These are phyloP conservation scores for Anniella stebbinsi DNA, from an alignment of 2,797 vertebrate species.

Conservation along the genomic window DNA sequence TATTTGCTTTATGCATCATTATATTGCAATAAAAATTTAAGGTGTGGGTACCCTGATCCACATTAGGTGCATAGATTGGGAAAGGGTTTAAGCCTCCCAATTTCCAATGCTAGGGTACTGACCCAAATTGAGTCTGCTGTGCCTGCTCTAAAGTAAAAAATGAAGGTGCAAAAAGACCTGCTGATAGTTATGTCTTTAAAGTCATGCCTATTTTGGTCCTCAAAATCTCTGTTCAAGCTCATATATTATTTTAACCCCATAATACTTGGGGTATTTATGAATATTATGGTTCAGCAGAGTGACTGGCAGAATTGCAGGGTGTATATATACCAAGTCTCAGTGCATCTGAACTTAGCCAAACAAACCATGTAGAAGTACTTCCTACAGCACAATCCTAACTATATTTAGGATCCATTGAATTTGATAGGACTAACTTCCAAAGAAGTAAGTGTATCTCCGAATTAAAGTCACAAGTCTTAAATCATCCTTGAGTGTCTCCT, in stretches of 20 bases:
- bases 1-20: no score
- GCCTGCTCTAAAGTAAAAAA: no score
- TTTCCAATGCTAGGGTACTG: no score
- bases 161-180: no score
- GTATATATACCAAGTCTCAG: not conserved
- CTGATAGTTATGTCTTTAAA: no score
- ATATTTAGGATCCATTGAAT: not conserved
- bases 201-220: no score
- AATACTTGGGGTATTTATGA: not conserved
- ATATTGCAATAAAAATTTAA: no score
- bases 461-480: not conserved
- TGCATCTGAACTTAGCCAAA: not conserved
- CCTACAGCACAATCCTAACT: not conserved
- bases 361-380: not conserved
- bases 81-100: no score
- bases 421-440: not conserved
- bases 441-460: not conserved
- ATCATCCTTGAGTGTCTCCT: not conserved
- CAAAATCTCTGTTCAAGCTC: not conserved
- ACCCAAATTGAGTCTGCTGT: no score
- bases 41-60: no score
- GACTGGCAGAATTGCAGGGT: not conserved
- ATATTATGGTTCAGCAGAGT: not conserved
- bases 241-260: not conserved
- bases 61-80: no score